Evolutionary conservation across 2,888 invertebrate genomes (phyloP).

Genomic region (Stenoptilia bipunctidactyla): DNA sequence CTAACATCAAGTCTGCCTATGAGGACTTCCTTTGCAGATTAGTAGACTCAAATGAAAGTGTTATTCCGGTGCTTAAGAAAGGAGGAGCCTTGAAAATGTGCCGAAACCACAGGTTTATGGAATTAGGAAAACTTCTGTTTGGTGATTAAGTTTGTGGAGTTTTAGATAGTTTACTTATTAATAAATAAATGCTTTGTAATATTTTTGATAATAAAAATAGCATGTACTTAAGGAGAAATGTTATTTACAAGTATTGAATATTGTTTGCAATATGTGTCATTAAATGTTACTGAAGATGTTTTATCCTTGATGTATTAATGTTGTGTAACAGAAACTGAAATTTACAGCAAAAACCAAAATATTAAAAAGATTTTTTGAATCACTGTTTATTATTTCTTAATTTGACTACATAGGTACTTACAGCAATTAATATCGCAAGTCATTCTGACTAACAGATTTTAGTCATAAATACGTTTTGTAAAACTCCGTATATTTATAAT

Average conservation of each 20-base stretch:
- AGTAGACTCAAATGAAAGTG: slow-evolving; percentile 83
- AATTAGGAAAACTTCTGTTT: slow-evolving; percentile 88
- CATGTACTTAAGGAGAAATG: slow-evolving; percentile 11
- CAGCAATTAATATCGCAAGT: too few relatives aligned
- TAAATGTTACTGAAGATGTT: too few relatives aligned
- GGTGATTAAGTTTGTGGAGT: slow-evolving; percentile 76
- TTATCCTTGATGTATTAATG: too few relatives aligned
- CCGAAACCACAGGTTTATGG: slow-evolving; percentile 90
- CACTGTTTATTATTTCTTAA: too few relatives aligned
- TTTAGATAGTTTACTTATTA: background rate
- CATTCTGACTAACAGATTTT: too few relatives aligned
- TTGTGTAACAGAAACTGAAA: too few relatives aligned
- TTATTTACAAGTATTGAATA: background rate
- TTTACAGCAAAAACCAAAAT: too few relatives aligned
- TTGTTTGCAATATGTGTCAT: too few relatives aligned
- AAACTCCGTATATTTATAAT: too few relatives aligned
- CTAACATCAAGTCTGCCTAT: slow-evolving; percentile 89
- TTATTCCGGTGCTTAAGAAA: slow-evolving; percentile 82
- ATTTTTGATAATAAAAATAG: slow-evolving; percentile 14
- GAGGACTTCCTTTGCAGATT: slow-evolving; percentile 90
- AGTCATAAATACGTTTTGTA: too few relatives aligned
- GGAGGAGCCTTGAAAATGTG: slow-evolving; percentile 86
- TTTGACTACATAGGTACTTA: too few relatives aligned
- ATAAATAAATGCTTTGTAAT: slow-evolving; percentile 8
- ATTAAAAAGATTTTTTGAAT: too few relatives aligned